These are phyloP conservation scores for Philereme vetulata DNA, from an alignment of 2,888 invertebrate genomes.

Conservation along the genomic window DNA sequence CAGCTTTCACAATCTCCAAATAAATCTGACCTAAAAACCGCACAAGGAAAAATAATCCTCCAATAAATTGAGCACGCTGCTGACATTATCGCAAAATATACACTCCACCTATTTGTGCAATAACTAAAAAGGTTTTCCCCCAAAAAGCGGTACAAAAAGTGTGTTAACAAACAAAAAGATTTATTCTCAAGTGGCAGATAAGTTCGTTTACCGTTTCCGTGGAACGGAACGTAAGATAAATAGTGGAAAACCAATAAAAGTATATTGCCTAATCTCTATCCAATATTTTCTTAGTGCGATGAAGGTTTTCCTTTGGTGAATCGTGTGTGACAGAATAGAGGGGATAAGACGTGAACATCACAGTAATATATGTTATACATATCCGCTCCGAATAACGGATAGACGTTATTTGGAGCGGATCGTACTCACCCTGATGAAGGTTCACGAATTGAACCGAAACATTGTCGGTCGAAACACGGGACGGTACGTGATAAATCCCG, in stretches of 20 bases:
- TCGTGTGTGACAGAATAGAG: constrained; percentile 31
- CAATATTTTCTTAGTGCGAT: constrained; percentile 81
- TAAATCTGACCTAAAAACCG: constrained; percentile 31
- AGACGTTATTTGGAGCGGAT: too few species aligned
- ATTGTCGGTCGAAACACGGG: too few species aligned
- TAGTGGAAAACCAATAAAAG: constrained; percentile 80
- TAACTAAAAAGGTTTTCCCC: constrained; percentile 46
- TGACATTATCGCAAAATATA: constrained; percentile 62
- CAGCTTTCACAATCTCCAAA: neutral
- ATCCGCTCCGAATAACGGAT: too few species aligned
- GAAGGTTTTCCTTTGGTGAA: constrained; percentile 69
- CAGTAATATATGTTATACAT: too few species aligned
- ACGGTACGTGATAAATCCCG: too few species aligned
- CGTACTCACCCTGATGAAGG: too few species aligned
- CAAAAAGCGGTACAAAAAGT: constrained; percentile 56
- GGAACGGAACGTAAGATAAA: constrained; percentile 75
- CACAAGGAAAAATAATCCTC: constrained; percentile 52
- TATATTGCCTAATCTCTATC: constrained; percentile 82
- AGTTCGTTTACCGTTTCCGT: constrained; percentile 54
- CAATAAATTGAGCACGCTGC: constrained; percentile 63
- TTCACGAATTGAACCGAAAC: too few species aligned
- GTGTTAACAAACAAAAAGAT: constrained; percentile 82
- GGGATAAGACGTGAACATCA: constrained; percentile 44
- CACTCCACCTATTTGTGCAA: constrained; percentile 63
- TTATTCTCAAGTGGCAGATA: constrained; percentile 74